These are phyloP conservation scores for Cephus cinctus DNA, from an alignment of 1,140 invertebrate species.

Conservation along the genomic window DNA sequence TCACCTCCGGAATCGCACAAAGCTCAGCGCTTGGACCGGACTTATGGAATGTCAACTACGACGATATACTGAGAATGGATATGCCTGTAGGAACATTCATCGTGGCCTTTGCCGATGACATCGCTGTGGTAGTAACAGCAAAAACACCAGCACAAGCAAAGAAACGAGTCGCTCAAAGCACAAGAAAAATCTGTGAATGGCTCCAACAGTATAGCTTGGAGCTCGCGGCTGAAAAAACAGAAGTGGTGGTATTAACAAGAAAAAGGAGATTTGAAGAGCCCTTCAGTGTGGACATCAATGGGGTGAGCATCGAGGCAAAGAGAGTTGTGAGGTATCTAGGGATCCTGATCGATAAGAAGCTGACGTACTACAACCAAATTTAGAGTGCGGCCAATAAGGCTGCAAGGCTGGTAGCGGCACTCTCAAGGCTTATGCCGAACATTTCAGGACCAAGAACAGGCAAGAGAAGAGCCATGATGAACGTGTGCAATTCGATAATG, in stretches of 20 bases:
- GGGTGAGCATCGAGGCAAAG: slow-evolving; percentile 6
- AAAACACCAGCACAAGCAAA: slow-evolving; percentile 12
- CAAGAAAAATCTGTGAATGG: too few species aligned
- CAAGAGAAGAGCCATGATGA: slow-evolving; percentile 22
- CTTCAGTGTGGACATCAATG: slow-evolving; percentile 1
- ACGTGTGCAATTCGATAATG: slow-evolving; percentile 21
- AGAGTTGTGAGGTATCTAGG: slow-evolving; percentile 23
- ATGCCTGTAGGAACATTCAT: slow-evolving; percentile 23
- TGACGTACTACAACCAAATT: slow-evolving; percentile 19
- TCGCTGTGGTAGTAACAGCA: slow-evolving; percentile 11
- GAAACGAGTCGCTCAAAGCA: slow-evolving; percentile 1
- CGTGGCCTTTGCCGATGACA: too few species aligned
- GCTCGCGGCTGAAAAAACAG: slow-evolving; percentile 23
- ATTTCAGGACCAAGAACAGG: slow-evolving; percentile 21
- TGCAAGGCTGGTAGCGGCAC: slow-evolving; percentile 5
- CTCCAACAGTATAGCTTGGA: slow-evolving; percentile 15
- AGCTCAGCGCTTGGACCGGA: slow-evolving; percentile 13
- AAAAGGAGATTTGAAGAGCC: slow-evolving; percentile 1
- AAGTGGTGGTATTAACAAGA: slow-evolving; percentile 18
- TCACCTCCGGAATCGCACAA: slow-evolving; percentile 8
- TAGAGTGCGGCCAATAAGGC: slow-evolving; percentile 14
- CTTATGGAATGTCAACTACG: slow-evolving; percentile 37
- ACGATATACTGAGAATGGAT: slow-evolving; percentile 27
- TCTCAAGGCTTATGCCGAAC: slow-evolving; percentile 28
- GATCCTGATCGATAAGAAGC: slow-evolving; percentile 16